phyloP scores from a whole-genome alignment of 2,888 invertebrate genomes.

The Cataglyphis livida region DNA sequence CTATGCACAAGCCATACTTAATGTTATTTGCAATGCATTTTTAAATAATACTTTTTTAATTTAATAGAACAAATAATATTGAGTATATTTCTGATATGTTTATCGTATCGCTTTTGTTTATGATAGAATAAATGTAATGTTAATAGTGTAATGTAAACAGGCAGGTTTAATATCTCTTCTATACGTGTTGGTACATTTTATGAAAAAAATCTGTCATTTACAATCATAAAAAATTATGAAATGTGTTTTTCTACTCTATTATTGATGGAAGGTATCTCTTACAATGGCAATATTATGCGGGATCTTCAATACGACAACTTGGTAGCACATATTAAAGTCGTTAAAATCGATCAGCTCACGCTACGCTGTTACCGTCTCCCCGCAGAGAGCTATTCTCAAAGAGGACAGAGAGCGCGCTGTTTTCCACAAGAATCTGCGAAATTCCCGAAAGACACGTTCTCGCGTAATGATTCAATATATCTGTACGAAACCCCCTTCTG shows the following conservation, averaged over 20 bases:
- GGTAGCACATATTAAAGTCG: slow-evolving; percentile 48
- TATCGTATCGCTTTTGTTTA: background rate
- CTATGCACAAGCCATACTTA: background rate
- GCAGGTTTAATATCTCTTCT: background rate
- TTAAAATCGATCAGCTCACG: slow-evolving; percentile 51
- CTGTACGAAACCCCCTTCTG: slow-evolving; percentile 17
- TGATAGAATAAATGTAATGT: background rate
- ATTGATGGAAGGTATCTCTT: background rate
- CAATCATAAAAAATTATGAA: background rate
- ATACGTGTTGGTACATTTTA: background rate
- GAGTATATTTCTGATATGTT: slow-evolving; percentile 1
- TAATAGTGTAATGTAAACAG: background rate
- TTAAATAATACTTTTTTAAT: slow-evolving; percentile 12
- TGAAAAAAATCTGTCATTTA: background rate
- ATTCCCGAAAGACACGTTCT: slow-evolving; percentile 23
- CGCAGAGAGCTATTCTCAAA: slow-evolving; percentile 32
- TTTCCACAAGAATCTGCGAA: slow-evolving; percentile 40
- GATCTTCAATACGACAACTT: slow-evolving; percentile 18
- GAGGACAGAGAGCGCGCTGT: slow-evolving; percentile 1
- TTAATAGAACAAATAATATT: background rate
- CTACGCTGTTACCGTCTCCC: background rate
- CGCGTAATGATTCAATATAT: slow-evolving; percentile 42
- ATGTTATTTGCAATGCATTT: background rate
- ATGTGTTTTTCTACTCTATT: slow-evolving; percentile 26
- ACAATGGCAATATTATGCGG: background rate